Evolutionary conservation across 1,140 invertebrate genomes (phyloP).

Genomic region (Brachionus rotundiformis): DNA sequence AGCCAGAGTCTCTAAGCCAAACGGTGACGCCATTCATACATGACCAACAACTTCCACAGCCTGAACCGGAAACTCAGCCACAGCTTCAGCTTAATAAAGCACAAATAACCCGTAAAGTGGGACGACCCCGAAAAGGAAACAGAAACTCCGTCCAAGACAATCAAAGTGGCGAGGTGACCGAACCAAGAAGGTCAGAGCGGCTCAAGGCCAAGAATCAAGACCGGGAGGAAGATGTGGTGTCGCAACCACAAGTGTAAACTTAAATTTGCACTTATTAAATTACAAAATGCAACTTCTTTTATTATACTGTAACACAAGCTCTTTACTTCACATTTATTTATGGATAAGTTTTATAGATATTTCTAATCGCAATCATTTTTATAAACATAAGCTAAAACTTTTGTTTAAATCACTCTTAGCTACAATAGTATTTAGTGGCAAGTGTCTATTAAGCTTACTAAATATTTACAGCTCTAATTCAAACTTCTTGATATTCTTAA

Average conservation of each 20-base stretch:
- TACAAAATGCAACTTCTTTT: not conserved
- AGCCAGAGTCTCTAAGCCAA: not conserved
- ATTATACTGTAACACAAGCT: not conserved
- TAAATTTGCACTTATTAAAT: not conserved
- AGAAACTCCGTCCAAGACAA: not conserved
- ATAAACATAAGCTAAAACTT: not conserved
- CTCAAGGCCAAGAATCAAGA: not conserved
- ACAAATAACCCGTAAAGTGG: not conserved
- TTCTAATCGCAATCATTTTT: not conserved
- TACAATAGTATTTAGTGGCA: too few species aligned
- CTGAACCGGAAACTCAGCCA: not conserved
- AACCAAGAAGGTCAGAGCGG: not conserved
- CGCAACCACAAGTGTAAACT: slow-evolving; percentile 7
- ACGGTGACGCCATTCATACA: not conserved
- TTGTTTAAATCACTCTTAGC: not conserved
- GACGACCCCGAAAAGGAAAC: not conserved
- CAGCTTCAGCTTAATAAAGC: not conserved
- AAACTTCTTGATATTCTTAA: too few species aligned
- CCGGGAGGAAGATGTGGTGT: slow-evolving; percentile 3
- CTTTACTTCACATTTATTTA: not conserved
- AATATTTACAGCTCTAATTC: too few species aligned
- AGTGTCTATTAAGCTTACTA: too few species aligned
- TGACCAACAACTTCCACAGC: not conserved
- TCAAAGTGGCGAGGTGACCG: not conserved
- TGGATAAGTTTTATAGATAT: not conserved